phyloP scores from a whole-genome alignment of 2,888 invertebrate genomes.

The Anthrax anthrax region DNA sequence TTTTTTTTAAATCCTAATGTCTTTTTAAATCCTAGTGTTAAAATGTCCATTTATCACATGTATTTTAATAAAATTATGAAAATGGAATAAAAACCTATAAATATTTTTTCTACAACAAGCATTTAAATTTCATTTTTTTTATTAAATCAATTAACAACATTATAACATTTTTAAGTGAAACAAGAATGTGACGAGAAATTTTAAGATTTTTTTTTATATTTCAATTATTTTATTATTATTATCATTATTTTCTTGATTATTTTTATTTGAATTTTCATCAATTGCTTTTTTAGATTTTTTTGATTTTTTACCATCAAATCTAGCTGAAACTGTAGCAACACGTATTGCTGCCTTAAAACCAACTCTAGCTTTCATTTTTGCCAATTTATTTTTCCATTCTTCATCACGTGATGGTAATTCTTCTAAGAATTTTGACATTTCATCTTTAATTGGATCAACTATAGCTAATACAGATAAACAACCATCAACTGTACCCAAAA shows the following conservation, averaged over 20 bases:
- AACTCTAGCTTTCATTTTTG: constrained; percentile 47
- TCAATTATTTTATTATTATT: not conserved
- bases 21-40: too few relatives aligned
- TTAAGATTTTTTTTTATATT: too few relatives aligned
- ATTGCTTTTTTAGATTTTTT: not conserved
- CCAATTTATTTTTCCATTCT: constrained; percentile 53
- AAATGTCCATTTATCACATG: too few relatives aligned
- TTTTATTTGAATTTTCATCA: not conserved
- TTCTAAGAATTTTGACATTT: constrained; percentile 47
- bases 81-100: too few relatives aligned
- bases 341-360: constrained; percentile 54
- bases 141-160: too few relatives aligned
- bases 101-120: too few relatives aligned
- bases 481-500: constrained; percentile 85
- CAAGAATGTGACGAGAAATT: too few relatives aligned
- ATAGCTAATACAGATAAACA: constrained; percentile 81
- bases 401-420: constrained; percentile 56
- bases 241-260: not conserved
- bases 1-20: too few relatives aligned
- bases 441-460: constrained; percentile 52
- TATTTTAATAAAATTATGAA: too few relatives aligned
- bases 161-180: too few relatives aligned
- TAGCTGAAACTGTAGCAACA: constrained; percentile 32
- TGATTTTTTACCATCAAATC: constrained; percentile 5
- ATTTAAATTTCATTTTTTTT: too few relatives aligned